Conservation (phyloP, 2,888 invertebrate species). For the Hypolimnas misippus region DNA sequence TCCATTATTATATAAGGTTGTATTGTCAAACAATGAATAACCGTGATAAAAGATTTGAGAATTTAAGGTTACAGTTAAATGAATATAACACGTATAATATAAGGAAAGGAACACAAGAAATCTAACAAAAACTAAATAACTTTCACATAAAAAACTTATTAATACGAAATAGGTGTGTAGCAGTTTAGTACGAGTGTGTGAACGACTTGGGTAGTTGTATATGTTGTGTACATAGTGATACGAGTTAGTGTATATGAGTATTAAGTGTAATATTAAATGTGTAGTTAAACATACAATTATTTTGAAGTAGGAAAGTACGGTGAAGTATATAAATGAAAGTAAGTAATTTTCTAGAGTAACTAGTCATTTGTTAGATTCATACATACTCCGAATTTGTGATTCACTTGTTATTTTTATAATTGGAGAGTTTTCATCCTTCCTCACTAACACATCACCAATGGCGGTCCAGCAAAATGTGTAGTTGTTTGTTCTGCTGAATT, state of each 20-base stretch:
- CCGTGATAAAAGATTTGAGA: slow-evolving; percentile 6
- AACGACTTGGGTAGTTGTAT: neutral
- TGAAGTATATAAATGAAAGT: slow-evolving; percentile 36
- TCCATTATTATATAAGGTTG: slow-evolving; percentile 16
- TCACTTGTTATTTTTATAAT: slow-evolving; percentile 41
- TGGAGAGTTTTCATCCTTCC: slow-evolving; percentile 24
- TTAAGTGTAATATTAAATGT: too few relatives aligned
- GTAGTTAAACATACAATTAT: neutral
- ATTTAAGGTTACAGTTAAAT: slow-evolving; percentile 1
- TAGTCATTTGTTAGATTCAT: slow-evolving; percentile 37
- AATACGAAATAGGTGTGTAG: slow-evolving; percentile 2
- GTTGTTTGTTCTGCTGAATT: slow-evolving; percentile 16
- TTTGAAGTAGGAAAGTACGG: neutral
- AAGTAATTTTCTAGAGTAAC: slow-evolving; percentile 35
- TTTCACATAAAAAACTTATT: slow-evolving; percentile 1
- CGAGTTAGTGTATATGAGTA: too few relatives aligned
- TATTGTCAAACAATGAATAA: neutral
- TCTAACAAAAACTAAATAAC: neutral
- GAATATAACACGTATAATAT: neutral
- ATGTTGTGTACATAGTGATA: too few relatives aligned
- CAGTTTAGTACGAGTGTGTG: neutral
- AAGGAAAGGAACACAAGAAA: neutral
- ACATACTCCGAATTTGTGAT: slow-evolving; percentile 38
- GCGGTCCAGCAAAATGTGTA: slow-evolving; percentile 25
- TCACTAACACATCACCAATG: slow-evolving; percentile 17